A percentile compares a stretch with the other conserved stretches of the same genome.
Evolutionary conservation across 2,113 vertebrate genomes (phyloP).

Genomic region (Cariama cristata): DNA sequence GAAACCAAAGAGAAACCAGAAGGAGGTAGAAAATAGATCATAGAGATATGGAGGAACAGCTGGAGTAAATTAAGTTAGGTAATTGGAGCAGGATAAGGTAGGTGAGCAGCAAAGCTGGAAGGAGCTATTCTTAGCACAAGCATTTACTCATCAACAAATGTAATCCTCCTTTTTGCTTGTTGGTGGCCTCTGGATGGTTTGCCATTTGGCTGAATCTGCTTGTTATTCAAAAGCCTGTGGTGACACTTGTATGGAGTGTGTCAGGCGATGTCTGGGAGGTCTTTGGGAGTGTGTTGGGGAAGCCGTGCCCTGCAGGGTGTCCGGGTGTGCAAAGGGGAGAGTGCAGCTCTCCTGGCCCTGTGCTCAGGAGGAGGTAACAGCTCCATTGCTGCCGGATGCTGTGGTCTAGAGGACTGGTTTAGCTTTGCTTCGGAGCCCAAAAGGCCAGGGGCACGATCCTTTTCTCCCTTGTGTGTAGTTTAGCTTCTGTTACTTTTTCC

Average conservation of each 20-base stretch:
- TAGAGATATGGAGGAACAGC: slow-evolving; percentile 9
- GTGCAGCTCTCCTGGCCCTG: background rate
- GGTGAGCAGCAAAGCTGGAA: slow-evolving; percentile 59
- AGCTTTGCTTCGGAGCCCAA: background rate
- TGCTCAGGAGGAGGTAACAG: background rate
- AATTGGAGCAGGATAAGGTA: slow-evolving; percentile 59
- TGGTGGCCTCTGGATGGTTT: background rate
- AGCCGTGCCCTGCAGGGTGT: rapidly evolving
- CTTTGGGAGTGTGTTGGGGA: rapidly evolving
- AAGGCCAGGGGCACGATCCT: rapidly evolving
- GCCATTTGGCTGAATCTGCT: background rate
- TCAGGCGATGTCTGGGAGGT: background rate
- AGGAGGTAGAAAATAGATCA: slow-evolving; percentile 47
- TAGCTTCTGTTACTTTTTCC: background rate
- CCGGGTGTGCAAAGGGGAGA: rapidly evolving
- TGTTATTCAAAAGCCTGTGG: background rate
- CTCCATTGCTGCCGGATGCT: background rate
- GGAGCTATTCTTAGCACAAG: slow-evolving; percentile 59
- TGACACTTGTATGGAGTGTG: background rate
- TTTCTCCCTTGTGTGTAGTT: background rate
- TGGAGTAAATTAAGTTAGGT: slow-evolving; percentile 49
- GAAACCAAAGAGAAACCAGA: slow-evolving; percentile 27
- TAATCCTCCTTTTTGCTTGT: background rate
- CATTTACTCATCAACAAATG: slow-evolving; percentile 18
- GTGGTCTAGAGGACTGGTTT: background rate